Conservation (phyloP, 2,113 vertebrate genomes). For the Aspiorhynchus laticeps region DNA sequence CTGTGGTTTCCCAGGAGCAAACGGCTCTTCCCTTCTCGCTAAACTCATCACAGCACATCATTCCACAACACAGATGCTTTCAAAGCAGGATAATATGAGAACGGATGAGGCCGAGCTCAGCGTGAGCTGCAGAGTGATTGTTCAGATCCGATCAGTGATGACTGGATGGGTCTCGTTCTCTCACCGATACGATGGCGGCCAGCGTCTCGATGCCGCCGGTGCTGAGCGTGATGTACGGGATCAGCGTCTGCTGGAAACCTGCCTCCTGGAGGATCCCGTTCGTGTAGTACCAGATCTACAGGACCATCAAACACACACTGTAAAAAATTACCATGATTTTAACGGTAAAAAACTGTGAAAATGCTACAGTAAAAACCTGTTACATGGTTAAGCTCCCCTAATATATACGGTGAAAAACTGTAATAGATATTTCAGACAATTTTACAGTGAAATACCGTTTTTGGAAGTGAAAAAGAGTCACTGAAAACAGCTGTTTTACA, state of each 20-base stretch:
- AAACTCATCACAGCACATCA: neutral
- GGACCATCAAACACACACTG: neutral
- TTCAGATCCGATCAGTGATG: neutral
- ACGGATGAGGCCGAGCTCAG: neutral
- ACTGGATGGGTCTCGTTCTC: neutral
- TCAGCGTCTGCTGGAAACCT: constrained; percentile 76
- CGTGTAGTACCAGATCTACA: constrained; percentile 96
- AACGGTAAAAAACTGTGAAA: neutral
- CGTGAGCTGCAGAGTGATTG: neutral
- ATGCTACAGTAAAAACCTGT: too few relatives aligned
- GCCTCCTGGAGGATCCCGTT: constrained; percentile 85
- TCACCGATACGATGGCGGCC: constrained; percentile 89
- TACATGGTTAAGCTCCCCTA: too few relatives aligned
- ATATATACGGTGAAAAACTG: too few relatives aligned
- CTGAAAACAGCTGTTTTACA: too few relatives aligned
- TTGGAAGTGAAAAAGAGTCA: too few relatives aligned
- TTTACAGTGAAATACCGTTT: too few relatives aligned
- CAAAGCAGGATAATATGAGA: neutral
- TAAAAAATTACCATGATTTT: too few relatives aligned
- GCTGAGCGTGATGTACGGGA: constrained; percentile 90
- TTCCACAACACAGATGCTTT: neutral
- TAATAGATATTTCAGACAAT: too few relatives aligned
- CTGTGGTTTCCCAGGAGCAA: neutral
- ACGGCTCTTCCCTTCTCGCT: neutral
- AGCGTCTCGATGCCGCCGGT: constrained; percentile 86